Base-by-base conservation (phyloP, 2,888 invertebrate genomes). In the Lissonota sp. region DNA sequence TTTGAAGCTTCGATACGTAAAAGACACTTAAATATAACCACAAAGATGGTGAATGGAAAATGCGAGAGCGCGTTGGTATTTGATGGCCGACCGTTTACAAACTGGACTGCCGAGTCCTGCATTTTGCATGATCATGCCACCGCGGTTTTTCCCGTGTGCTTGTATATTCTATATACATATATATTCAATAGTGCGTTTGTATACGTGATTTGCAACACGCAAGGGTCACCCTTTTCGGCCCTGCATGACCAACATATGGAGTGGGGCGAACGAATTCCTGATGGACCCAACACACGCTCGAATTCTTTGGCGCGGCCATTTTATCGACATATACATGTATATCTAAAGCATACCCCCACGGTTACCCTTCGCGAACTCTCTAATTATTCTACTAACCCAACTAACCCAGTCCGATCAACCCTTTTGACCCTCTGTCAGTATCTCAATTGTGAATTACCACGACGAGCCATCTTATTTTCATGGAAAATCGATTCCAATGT, bases 41-140 rank as follows among this genome's bases (percentile, higher is more conserved):
- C 26, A 26, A 26, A 26, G 3, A 26, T 26, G 26, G 26, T 26
- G 77, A 80, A 82, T 84, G 53, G 44, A 51, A 40, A 14, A 51
- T 12, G 57, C n/a, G 40, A 49, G 72, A 63, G 12, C 77, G 79
- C 86, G 86, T 85, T 83, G 86, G 85, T 86, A 88, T 88, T 86
- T 85, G 89, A 86, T 86, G 87, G 87, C 87, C 87, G 88, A 86
- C 69, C 88, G 89, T 89, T 87, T 86, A 80, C 78, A 80, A 87
- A 90, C 90, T 90, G 90, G 89, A 87, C 89, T 86, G 53, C 44
- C 40, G 39, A 26, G 73, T 81, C 89, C 87, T 89, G 87, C 87
- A 90, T 89, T 89, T 89, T 88, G 86, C 83, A 89, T 88, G 88
- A 89, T 86, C 86, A 85, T 85, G 88, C 73, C 64, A 78, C 14